Base-by-base conservation (phyloP, 1,140 invertebrate species). In the Calosoma granatense region DNA sequence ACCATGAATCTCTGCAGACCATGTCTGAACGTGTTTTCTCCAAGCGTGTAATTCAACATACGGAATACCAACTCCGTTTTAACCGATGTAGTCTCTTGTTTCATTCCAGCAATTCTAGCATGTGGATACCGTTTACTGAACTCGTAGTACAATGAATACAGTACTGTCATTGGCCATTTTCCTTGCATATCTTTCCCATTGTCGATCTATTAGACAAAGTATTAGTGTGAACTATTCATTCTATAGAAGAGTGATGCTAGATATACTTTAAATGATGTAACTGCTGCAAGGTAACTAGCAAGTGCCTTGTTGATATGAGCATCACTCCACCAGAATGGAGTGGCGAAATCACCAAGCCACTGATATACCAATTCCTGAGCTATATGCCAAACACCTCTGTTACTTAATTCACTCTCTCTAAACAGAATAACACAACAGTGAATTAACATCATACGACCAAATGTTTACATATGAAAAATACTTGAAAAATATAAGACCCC, bases 21-120 rank as follows among this genome's bases (percentile, higher is more conserved):
- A 59, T 78, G 78, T 61, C 79, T 83, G 70, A 97, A 95, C 0
- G 85, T 85, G 2, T 81, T 72, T 51, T 83, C 80, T 2, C 90
- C 88, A 4, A 97, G 74, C 2, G 91, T 92, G 62, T 87, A 86
- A 64, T 91, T 87, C 67, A 97, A 83, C 93, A 97, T 97, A 39
- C 93, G 77, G 64, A 97, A 88, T 9, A 97, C 77, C n/a, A 93
- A 77, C 59, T 91, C 90, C n/a, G 87, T 84, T 72, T 86, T 86
- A 6, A 79, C 80, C 21, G 79, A 81, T 2, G 77, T 77, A 0
- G 82, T 83, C 64, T 87, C 84, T 61, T 85, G 80, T 64, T 85
- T 85, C 70, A 87, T 85, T 30, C 82, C 84, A 1, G 81, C 83
- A 51, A 82, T 83, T 39, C 83, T 77, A 1, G 83, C 85, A 67